Conservation (phyloP, 1,140 invertebrate genomes). For the Ostrea edulis region DNA sequence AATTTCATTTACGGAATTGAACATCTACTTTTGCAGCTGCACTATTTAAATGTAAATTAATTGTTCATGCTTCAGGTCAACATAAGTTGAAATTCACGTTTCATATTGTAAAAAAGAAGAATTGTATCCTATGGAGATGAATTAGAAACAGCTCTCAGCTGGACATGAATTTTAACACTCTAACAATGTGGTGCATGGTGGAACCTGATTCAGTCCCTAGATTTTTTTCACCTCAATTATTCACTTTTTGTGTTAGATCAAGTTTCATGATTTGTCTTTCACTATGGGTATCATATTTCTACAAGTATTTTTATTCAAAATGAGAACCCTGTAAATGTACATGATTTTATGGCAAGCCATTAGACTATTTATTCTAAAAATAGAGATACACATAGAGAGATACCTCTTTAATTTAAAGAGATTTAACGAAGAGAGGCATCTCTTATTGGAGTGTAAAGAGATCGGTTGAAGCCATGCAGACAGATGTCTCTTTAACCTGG, state of each 20-base stretch:
- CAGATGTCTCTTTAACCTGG: too few species aligned
- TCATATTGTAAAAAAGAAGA: not conserved
- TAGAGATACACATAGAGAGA: too few species aligned
- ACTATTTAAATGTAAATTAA: not conserved
- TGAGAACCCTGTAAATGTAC: too few species aligned
- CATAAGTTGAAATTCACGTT: not conserved
- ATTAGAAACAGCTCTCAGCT: not conserved
- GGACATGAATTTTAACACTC: not conserved
- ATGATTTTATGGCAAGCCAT: too few species aligned
- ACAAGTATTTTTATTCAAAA: not conserved
- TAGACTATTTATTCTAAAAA: too few species aligned
- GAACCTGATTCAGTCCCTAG: not conserved
- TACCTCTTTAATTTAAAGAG: too few species aligned
- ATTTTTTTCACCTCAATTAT: not conserved
- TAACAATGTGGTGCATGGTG: not conserved
- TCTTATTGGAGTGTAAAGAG: too few species aligned
- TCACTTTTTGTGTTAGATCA: not conserved
- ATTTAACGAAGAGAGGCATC: too few species aligned
- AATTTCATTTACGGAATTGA: too few species aligned
- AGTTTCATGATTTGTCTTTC: not conserved
- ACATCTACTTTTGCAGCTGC: not conserved
- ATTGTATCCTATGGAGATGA: not conserved
- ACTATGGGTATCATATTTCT: not conserved
- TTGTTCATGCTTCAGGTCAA: not conserved
- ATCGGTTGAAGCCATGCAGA: too few species aligned